Conservation (phyloP, 2,113 vertebrate genomes). For the Nycticorax nycticorax region DNA sequence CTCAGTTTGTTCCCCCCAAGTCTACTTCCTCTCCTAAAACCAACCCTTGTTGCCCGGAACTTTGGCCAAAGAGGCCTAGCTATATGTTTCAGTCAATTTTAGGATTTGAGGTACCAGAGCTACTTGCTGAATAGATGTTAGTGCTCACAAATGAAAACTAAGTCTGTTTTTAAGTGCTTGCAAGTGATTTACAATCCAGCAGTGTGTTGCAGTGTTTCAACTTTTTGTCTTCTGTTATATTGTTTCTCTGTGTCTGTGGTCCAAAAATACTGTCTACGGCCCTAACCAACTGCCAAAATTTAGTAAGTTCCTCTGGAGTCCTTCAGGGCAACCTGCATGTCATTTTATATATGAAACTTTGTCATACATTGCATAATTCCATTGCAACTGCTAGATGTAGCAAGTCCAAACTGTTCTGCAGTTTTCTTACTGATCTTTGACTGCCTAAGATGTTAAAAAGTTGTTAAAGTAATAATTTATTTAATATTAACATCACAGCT, state of each 20-base stretch:
- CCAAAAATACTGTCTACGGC: neutral
- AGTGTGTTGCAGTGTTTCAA: neutral
- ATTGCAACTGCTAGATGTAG: neutral
- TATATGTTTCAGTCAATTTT: neutral
- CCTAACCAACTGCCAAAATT: neutral
- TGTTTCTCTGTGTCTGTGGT: neutral
- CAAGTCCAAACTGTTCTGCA: neutral
- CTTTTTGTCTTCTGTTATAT: neutral
- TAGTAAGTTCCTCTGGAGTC: neutral
- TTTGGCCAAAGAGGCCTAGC: neutral
- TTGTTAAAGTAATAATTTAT: neutral
- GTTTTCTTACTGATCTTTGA: neutral
- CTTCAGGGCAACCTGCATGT: neutral
- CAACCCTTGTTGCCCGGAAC: neutral
- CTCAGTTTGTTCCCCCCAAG: neutral
- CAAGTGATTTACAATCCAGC: neutral
- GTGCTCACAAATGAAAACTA: neutral
- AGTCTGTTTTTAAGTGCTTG: neutral
- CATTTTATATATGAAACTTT: neutral
- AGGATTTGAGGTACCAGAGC: neutral
- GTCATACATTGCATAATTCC: neutral
- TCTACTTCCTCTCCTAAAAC: neutral
- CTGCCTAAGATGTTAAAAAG: neutral
- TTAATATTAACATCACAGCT: neutral
- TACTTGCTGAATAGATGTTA: neutral